phyloP scores from a whole-genome alignment of 2,888 invertebrate species.

The Platynereis dumerilii region DNA sequence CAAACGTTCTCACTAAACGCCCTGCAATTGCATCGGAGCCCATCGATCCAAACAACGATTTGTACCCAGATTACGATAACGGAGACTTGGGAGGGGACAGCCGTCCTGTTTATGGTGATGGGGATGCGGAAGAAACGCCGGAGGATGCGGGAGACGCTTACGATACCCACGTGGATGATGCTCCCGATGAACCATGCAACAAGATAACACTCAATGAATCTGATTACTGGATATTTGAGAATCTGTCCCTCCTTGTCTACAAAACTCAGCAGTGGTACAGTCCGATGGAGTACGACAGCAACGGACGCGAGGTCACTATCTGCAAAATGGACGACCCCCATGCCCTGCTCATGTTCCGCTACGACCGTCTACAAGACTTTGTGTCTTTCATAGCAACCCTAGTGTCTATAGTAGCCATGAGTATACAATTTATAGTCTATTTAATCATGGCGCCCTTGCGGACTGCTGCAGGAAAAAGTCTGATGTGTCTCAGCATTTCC shows the following conservation, averaged over 20 bases:
- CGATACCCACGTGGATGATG: neutral
- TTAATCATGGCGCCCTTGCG: conserved; percentile 64
- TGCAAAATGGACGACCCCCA: neutral
- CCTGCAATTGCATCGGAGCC: neutral
- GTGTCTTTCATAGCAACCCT: conserved; percentile 72
- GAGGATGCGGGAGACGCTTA: neutral
- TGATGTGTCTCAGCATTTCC: conserved; percentile 66
- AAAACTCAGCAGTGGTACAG: neutral
- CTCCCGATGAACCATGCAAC: neutral
- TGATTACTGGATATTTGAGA: conserved; percentile 4
- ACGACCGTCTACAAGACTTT: conserved; percentile 27
- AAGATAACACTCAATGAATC: neutral
- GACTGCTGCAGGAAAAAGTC: conserved; percentile 67
- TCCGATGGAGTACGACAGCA: neutral
- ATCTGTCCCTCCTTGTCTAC: neutral
- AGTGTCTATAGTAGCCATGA: conserved; percentile 66
- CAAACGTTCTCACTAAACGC: neutral
- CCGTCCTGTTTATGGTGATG: no score
- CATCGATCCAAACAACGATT: neutral
- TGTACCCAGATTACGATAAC: neutral
- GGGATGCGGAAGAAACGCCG: neutral
- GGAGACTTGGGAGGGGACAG: neutral
- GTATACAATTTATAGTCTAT: conserved; percentile 65
- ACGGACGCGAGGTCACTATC: neutral
- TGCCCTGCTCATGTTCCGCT: conserved; percentile 25